Evolutionary conservation across 2,113 vertebrate genomes (phyloP).

Genomic region (Pygoscelis antarcticus): DNA sequence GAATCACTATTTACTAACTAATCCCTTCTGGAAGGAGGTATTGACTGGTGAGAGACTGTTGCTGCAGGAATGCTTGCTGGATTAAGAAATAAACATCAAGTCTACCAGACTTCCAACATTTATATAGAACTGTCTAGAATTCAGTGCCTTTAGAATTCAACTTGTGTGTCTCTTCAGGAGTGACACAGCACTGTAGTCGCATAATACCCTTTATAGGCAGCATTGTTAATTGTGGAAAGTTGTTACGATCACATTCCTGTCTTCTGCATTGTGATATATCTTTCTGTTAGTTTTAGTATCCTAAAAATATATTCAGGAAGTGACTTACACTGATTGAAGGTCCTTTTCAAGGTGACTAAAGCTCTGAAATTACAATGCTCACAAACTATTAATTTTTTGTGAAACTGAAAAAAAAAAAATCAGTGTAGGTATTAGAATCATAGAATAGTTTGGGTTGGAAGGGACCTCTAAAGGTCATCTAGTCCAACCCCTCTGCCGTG

Average conservation of each 20-base stretch:
- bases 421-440: neutral
- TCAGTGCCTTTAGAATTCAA: neutral
- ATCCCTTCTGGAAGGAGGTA: neutral
- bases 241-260: neutral
- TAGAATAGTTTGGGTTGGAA: too few species aligned
- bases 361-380: neutral
- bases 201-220: neutral
- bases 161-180: neutral
- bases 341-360: neutral
- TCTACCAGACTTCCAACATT: neutral
- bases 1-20: neutral
- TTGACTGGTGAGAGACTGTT: neutral
- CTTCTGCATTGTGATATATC: neutral
- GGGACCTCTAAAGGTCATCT: too few species aligned
- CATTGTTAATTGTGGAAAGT: neutral
- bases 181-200: rapidly evolving
- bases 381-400: neutral
- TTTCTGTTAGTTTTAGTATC: neutral
- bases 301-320: neutral
- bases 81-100: neutral
- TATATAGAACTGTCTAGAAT: neutral
- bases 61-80: neutral
- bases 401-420: neutral
- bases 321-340: neutral
- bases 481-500: too few species aligned